These are phyloP conservation scores for Rhorus exstirpatorius DNA, from an alignment of 2,888 invertebrate species.

Conservation along the genomic window DNA sequence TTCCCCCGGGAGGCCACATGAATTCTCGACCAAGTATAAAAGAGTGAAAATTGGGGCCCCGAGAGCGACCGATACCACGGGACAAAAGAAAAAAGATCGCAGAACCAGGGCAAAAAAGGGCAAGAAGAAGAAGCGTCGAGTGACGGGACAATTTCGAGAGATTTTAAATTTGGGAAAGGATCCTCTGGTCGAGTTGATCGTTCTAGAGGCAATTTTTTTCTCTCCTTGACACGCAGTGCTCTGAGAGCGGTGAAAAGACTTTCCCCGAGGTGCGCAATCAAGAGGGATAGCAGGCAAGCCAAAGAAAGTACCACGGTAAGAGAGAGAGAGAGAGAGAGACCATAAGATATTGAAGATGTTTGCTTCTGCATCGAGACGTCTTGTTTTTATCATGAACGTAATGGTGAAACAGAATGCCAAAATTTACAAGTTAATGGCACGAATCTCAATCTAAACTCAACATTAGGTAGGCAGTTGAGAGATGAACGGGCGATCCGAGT, in stretches of 20 bases:
- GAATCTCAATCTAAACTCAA: constrained; percentile 41
- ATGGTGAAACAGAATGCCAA: constrained; percentile 26
- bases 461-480: constrained; percentile 16
- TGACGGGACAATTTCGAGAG: constrained; percentile 57
- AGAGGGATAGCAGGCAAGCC: background rate
- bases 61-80: constrained; percentile 11
- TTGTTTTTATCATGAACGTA: constrained; percentile 51
- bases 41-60: constrained; percentile 26
- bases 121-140: constrained; percentile 32
- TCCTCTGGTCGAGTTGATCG: constrained; percentile 45
- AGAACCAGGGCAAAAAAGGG: constrained; percentile 7
- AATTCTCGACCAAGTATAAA: constrained; percentile 44
- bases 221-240: constrained; percentile 5
- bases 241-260: constrained; percentile 23
- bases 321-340: constrained; percentile 28
- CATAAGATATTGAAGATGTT: constrained; percentile 62
- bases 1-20: constrained; percentile 25
- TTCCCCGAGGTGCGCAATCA: background rate
- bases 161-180: constrained; percentile 59
- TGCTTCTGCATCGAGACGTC: constrained; percentile 45
- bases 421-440: constrained; percentile 33
- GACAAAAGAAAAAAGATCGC: constrained; percentile 14
- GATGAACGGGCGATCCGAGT: constrained; percentile 51
- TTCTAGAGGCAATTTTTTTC: constrained; percentile 50
- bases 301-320: constrained; percentile 4